These are phyloP conservation scores for Scaptodrosophila lebanonensis DNA, from an alignment of 1,140 invertebrate genomes.

Conservation along the genomic window DNA sequence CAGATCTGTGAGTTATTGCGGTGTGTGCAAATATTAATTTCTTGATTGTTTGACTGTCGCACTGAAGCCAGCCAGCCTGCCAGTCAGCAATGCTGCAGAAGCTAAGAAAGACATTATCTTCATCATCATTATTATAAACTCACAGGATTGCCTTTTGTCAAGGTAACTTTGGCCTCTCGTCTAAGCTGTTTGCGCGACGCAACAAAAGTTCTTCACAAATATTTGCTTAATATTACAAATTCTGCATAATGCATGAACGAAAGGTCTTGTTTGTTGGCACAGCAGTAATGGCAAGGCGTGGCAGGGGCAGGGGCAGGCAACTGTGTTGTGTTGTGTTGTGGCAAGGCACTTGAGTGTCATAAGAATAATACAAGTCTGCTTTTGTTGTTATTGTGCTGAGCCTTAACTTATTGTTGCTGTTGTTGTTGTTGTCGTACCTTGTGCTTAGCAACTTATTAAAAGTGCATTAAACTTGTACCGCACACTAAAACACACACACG, in stretches of 20 bases:
- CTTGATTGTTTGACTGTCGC: constrained; percentile 50
- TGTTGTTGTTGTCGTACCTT: neutral
- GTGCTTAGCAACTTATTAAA: constrained; percentile 47
- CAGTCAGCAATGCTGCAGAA: no score
- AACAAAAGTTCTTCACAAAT: constrained; percentile 45
- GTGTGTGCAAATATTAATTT: constrained; percentile 65
- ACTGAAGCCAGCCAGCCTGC: no score
- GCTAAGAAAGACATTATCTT: no score
- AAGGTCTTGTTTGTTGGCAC: no score
- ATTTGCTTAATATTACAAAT: constrained; percentile 32
- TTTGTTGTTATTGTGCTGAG: no score
- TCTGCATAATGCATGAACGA: constrained; percentile 12
- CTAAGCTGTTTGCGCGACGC: neutral
- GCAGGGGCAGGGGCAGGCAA: no score
- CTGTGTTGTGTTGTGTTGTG: no score
- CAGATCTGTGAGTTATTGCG: neutral
- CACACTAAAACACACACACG: constrained; percentile 21
- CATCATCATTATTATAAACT: no score
- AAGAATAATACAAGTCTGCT: no score
- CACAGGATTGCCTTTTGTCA: no score
- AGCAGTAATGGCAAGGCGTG: no score
- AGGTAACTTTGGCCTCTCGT: neutral
- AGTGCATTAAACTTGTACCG: constrained; percentile 63
- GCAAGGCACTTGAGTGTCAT: no score
- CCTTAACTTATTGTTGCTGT: neutral